These are phyloP conservation scores for Lytechinus variegatus DNA, from an alignment of 35 echinoderm and acorn worm genomes.

Conservation along the genomic window DNA sequence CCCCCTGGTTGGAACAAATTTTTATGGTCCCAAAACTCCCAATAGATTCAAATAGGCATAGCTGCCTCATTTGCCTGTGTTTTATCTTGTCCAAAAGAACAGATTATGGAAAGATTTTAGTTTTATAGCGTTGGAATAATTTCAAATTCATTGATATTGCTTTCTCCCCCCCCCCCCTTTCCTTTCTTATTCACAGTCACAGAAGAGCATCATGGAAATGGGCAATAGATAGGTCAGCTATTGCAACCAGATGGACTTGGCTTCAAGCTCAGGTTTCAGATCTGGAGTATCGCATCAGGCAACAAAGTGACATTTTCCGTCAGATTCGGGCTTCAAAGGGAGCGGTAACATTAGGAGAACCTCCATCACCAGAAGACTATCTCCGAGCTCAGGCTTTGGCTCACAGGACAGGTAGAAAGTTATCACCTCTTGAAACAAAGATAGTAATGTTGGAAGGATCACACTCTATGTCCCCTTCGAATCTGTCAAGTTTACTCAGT, in stretches of 20 bases:
- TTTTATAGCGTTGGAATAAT: too few relatives aligned
- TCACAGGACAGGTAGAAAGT: conserved; percentile 68
- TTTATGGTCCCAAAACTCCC: too few relatives aligned
- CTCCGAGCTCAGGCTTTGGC: conserved; percentile 43
- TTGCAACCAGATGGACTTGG: conserved; percentile 98
- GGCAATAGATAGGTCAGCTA: conserved; percentile 84
- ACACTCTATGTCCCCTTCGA: conserved; percentile 76
- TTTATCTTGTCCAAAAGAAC: too few relatives aligned
- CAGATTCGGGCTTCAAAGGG: conserved; percentile 91
- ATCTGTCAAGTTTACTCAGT: conserved; percentile 77
- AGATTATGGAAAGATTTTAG: too few relatives aligned
- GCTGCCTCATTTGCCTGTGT: too few relatives aligned
- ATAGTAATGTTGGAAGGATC: conserved; percentile 75
- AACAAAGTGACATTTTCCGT: conserved; percentile 91
- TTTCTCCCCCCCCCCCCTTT: background rate
- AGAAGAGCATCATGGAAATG: conserved; percentile 93
- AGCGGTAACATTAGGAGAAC: conserved; percentile 77
- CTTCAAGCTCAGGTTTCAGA: conserved; percentile 95
- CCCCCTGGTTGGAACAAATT: too few relatives aligned
- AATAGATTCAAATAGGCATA: too few relatives aligned
- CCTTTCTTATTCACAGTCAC: conserved; percentile 61
- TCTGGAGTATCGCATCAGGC: conserved; percentile 91
- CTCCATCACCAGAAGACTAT: conserved; percentile 66
- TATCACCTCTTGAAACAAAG: conserved; percentile 86
- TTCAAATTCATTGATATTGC: background rate